Base-by-base conservation (phyloP, 1,140 invertebrate genomes). In the Belonocnema kinseyi region DNA sequence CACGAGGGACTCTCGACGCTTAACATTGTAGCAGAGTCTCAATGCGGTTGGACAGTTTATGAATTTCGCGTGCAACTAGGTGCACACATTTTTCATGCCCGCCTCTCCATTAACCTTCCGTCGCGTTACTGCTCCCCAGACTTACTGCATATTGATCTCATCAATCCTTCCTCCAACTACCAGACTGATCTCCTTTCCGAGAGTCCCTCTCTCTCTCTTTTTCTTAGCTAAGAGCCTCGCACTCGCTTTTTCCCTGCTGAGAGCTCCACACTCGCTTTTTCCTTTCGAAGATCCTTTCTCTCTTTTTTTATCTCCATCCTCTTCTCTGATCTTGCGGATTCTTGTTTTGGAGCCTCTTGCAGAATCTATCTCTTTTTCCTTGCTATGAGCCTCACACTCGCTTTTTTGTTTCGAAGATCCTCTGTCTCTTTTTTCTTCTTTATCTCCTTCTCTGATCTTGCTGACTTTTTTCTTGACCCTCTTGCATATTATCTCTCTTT, bases 91-190 rank as follows among this genome's bases (percentile, higher is more conserved):
- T 83, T 84, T 85, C 83, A 85, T 82, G 79, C 72, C 80, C 85
- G 84, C 79, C 86, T 89, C 86, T 88, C 89, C 88, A 89, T 90
- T 90, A 89, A 88, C 87, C 83, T 82, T 85, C 83, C 80, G 82
- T 88, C 87, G 85, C 87, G 82, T 85, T 88, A 85, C 80, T 79
- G 79, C 83, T 84, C 74, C 74, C 82, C 86, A 90, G 87, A 90
- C 89, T 90, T 90, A 90, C 89, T 90, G 89, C 89, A 90, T 90
- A 90, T 90, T 90, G 89, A 90, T 90, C 88, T 85, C 89, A 90
- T 90, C 88, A 89, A 90, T 90, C 88, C 82, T 82, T 77, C 71
- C 74, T 75, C 71, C 74, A 40, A 80, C 81, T 80, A 74, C 72
- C 61, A 50, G 66, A 50, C 61, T 77, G 77, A 73, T 75, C 79